These are phyloP conservation scores for Pyrgilauda ruficollis DNA, from an alignment of 2,113 vertebrate genomes.

Conservation along the genomic window DNA sequence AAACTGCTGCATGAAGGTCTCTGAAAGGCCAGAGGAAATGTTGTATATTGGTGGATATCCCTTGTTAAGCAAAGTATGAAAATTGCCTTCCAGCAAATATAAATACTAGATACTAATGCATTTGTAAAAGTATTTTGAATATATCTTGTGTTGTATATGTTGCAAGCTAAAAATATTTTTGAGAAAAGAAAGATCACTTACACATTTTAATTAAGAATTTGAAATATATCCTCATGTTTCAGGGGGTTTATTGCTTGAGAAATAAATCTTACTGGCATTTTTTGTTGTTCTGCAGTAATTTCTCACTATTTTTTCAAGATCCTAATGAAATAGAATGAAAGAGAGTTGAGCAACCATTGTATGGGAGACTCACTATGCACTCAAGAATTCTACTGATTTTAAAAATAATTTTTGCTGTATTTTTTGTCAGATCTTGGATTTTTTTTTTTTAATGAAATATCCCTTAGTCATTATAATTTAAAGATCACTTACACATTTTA, in stretches of 20 bases:
- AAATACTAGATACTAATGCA: constrained; percentile 23
- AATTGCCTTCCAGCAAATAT: constrained; percentile 48
- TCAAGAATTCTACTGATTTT: constrained; percentile 4
- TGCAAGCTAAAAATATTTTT: constrained; percentile 11
- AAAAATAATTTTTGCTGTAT: background rate
- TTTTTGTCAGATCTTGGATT: background rate
- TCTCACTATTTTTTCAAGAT: constrained; percentile 27
- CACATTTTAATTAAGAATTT: background rate
- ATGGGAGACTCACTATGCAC: constrained; percentile 4
- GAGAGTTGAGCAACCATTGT: background rate
- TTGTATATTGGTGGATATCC: constrained; percentile 5
- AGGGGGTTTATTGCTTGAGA: constrained; percentile 6
- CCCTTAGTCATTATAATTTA: background rate
- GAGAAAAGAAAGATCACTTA: background rate
- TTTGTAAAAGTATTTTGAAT: constrained; percentile 20
- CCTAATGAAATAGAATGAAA: background rate
- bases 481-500: too few relatives aligned
- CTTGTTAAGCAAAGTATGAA: constrained; percentile 22
- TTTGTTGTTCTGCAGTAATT: constrained; percentile 32
- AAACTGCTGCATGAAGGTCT: background rate
- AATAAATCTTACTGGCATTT: constrained; percentile 30
- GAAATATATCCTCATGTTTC: background rate
- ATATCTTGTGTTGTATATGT: background rate
- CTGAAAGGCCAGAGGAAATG: background rate
- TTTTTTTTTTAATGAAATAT: background rate